Conservation (phyloP, 2,113 vertebrate genomes). For the Columbina picui region DNA sequence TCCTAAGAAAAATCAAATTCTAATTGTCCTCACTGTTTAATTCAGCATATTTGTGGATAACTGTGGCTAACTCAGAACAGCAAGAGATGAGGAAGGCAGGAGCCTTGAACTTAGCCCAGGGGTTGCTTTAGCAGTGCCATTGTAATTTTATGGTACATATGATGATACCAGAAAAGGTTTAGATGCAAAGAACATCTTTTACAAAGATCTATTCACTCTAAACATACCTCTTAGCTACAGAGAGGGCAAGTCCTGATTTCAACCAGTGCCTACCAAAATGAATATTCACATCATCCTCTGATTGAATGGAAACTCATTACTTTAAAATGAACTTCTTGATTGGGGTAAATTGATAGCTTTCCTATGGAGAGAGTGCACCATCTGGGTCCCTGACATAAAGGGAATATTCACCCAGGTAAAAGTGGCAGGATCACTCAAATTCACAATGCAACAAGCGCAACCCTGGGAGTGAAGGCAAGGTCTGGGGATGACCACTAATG, state of each 20-base stretch:
- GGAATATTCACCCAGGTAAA: not conserved
- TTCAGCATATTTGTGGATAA: not conserved
- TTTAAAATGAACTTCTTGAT: not conserved
- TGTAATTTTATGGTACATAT: not conserved
- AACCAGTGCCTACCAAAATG: not conserved
- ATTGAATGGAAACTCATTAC: not conserved
- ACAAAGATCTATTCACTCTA: not conserved
- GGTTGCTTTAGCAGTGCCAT: not conserved
- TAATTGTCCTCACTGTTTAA: not conserved
- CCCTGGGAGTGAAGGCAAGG: not conserved
- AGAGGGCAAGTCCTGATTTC: not conserved
- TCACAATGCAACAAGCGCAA: not conserved
- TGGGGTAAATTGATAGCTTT: fast-evolving
- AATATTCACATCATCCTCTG: not conserved
- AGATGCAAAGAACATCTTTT: not conserved
- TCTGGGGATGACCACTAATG: not conserved
- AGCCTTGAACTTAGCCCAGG: not conserved
- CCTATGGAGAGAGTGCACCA: not conserved
- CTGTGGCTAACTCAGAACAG: not conserved
- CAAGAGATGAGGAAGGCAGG: not conserved
- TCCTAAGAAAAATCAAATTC: not conserved
- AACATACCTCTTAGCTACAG: not conserved
- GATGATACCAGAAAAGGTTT: not conserved
- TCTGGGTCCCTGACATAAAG: not conserved
- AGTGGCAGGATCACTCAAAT: not conserved